A percentile compares a stretch with the other conserved stretches of the same genome.
phyloP scores from a whole-genome alignment of 1,140 invertebrate species.

The Battus philenor region DNA sequence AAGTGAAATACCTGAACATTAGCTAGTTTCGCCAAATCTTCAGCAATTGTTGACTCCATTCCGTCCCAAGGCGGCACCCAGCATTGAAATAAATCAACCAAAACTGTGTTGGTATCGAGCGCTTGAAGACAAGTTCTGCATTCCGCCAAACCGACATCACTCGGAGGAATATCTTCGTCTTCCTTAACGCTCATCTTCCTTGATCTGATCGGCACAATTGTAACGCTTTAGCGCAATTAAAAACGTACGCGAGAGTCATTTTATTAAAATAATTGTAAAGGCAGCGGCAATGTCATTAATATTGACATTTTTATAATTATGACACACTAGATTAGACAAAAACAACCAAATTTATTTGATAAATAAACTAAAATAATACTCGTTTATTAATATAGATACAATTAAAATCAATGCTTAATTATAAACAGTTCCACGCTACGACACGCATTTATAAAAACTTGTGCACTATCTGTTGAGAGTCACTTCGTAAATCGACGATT shows the following conservation, averaged over 20 bases:
- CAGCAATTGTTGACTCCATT: conserved; percentile 42
- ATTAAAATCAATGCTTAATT: too few species aligned
- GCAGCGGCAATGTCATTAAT: conserved; percentile 5
- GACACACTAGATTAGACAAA: conserved; percentile 9
- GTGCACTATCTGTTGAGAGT: too few species aligned
- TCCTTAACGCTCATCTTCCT: conserved; percentile 6
- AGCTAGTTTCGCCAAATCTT: conserved; percentile 46
- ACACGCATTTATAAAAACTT: too few species aligned
- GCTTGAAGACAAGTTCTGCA: conserved; percentile 50
- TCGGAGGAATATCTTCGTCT: conserved; percentile 1
- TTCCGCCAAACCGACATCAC: conserved; percentile 20
- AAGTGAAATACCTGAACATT: conserved; percentile 34
- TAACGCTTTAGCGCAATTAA: not conserved
- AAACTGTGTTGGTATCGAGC: conserved; percentile 20
- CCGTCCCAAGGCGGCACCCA: conserved; percentile 45
- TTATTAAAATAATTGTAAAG: conserved; percentile 11
- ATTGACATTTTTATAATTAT: conserved; percentile 13
- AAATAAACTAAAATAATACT: too few species aligned
- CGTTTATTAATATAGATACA: too few species aligned
- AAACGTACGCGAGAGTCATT: not conserved
- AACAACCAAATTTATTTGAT: not conserved
- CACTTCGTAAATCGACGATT: too few species aligned
- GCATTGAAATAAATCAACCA: conserved; percentile 42
- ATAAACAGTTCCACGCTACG: too few species aligned
- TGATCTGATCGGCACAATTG: conserved; percentile 8